Base-by-base conservation (phyloP, 2,888 invertebrate species). In the Cantharis lateralis region DNA sequence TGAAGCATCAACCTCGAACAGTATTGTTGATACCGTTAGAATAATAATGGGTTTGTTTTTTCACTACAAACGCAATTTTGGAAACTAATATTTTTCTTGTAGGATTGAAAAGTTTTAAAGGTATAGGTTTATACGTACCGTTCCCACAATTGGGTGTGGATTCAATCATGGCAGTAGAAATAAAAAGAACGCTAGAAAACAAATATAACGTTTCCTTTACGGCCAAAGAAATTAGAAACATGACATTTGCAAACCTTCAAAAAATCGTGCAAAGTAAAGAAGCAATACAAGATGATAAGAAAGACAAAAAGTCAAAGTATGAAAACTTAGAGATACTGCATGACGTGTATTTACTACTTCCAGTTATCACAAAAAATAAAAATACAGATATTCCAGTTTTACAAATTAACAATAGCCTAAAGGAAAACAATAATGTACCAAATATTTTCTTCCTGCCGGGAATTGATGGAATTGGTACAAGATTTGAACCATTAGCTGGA, bases 121-220 rank as follows among this genome's bases (percentile, higher is more conserved):
- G 91, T 0, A 91, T 93, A 0, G 93, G 94, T 62, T 90, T 92
- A 79, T 92, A 93, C 83, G 91, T 93, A 0, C 92, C 94, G 0
- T 89, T 99, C 1, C 95, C 96, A 1, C 98, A 98, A 86, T 89
- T 99, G 79, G 98, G 98, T 32, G 95, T 99, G 93, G 98, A 99
- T 89, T 98, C 98, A 1, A 93, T 98, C 90, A 98, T 97, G 96
- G 96, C 96, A 0, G 96, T 98, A 0, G 98, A 99, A 88, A 96
- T 99, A 82, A 98, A 97, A 83, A 97, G 97, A 88, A 94, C 95
- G 0, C 87, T 98, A 1, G 97, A 98, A 87, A 90, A 96, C 82
- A 95, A 97, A 86, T 97, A 94, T 85, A 97, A 98, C 84, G 89
- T 98, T 72, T 93, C 94, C 86, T 89, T 98, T 3, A 93, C 96